Evolutionary conservation across 2,113 vertebrate genomes (phyloP), one percentile per base, ranked within the genome.

Genomic region (Chloebia gouldiae): DNA sequence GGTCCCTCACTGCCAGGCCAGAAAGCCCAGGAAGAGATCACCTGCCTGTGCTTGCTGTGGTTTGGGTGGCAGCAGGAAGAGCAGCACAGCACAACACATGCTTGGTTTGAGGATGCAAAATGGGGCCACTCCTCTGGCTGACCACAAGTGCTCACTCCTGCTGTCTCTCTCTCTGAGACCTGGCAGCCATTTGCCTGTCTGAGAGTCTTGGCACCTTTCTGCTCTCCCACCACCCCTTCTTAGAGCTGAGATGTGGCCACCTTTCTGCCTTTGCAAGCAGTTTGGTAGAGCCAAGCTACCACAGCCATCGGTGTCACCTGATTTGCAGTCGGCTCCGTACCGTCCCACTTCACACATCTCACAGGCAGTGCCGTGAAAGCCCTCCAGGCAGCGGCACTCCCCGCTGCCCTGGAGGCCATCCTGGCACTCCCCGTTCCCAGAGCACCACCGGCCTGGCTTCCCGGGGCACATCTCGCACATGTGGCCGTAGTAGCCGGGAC

Each of bases 291-390:
- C 39, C 15, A 13, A 59, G 40, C 57, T 35, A 68, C 71, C 71
- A 2, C 1, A 77, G 66, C 54, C 44, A 9, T 2, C 0, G 2
- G 45, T 9, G 72, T 98, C 93, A 99, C 98, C 98, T 98, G 98
- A 95, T 50, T 95, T 96, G 96, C 99, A 99, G 97, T 98, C 98
- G 53, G 96, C 82, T 59, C 99, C 99, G 0, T 98, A 99, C 88
- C 99, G 98, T 42, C 99, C 99, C 24, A 99, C 98, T 81, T 99
- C 99, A 31, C 99, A 99, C 97, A 98, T 98, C 90, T 99, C 99
- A 15, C 99, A 99, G n/a, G 98, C 98, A 0, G 98, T 99, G 57
- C 99, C 99, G 0, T 99, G 99, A 96, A 99, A 99, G 12, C 99
- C 99, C 96, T 99, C 99, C 2, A 97, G 98, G 96, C 99, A 99